phyloP scores from a whole-genome alignment of 2,797 vertebrate genomes.

The Lophotriccus pileatus region DNA sequence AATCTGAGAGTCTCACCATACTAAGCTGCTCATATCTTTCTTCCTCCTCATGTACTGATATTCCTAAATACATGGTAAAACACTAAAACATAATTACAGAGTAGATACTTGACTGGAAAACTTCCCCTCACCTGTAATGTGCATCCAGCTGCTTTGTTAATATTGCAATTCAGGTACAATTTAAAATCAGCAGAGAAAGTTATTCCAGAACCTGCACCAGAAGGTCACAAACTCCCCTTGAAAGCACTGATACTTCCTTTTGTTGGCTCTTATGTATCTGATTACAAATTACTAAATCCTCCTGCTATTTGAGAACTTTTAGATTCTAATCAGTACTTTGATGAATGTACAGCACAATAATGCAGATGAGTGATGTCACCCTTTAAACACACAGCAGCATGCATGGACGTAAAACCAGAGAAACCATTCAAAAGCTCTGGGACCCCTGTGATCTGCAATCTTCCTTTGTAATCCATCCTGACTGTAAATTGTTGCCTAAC shows the following conservation, averaged over 20 bases:
- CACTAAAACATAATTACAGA: not conserved
- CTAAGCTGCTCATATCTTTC: not conserved
- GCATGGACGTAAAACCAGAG: not conserved
- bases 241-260: slow-evolving; percentile 66
- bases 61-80: not conserved
- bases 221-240: slow-evolving; percentile 65
- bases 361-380: slow-evolving; percentile 70
- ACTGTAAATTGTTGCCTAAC: not conserved
- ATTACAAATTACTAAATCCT: slow-evolving; percentile 67
- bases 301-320: slow-evolving; percentile 67
- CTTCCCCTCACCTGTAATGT: not conserved
- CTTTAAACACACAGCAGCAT: slow-evolving; percentile 46
- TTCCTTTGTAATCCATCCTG: not conserved
- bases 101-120: not conserved
- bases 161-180: slow-evolving; percentile 51
- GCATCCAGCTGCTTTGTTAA: not conserved
- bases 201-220: slow-evolving; percentile 37
- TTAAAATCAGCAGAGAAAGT: slow-evolving; percentile 52
- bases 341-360: slow-evolving; percentile 55
- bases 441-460: not conserved
- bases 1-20: fast-evolving
- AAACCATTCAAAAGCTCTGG: not conserved
- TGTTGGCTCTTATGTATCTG: slow-evolving; percentile 44
- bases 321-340: slow-evolving; percentile 72
- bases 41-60: not conserved